Evolutionary conservation across 1,140 invertebrate genomes (phyloP).

Genomic region (Oryzaephilus surinamensis): DNA sequence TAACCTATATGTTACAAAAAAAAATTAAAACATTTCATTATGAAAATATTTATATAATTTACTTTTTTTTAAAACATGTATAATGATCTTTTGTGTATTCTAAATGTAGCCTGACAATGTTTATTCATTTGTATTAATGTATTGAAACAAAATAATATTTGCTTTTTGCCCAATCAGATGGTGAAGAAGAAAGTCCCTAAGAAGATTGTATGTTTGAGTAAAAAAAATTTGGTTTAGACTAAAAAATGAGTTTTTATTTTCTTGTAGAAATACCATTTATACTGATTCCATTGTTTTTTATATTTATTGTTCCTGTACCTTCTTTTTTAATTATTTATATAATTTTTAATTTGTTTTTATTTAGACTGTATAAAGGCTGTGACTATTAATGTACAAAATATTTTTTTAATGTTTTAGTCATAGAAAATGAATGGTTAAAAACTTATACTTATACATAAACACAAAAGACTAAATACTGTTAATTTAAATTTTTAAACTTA

Average conservation of each 20-base stretch:
- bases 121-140: slow-evolving; percentile 5
- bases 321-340: no score
- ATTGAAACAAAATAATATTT: slow-evolving; percentile 4
- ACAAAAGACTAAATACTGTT: no score
- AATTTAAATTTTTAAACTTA: no score
- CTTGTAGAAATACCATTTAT: slow-evolving; percentile 1
- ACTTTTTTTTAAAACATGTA: slow-evolving; percentile 5
- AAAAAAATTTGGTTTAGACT: slow-evolving; percentile 15
- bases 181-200: slow-evolving; percentile 8
- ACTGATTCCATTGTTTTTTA: not conserved
- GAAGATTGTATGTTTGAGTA: slow-evolving; percentile 20
- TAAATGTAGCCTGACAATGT: slow-evolving; percentile 9
- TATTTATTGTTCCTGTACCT: no score
- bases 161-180: slow-evolving; percentile 8
- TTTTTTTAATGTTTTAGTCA: no score
- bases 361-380: no score
- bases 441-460: no score
- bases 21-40: not conserved
- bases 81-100: slow-evolving; percentile 9
- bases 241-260: slow-evolving; percentile 15
- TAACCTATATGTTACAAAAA: not conserved
- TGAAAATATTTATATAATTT: not conserved
- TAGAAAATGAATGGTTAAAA: no score
- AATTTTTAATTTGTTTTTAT: no score
- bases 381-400: no score